Evolutionary conservation across 2,888 invertebrate genomes (phyloP).

Genomic region (Cryptops parisi): DNA sequence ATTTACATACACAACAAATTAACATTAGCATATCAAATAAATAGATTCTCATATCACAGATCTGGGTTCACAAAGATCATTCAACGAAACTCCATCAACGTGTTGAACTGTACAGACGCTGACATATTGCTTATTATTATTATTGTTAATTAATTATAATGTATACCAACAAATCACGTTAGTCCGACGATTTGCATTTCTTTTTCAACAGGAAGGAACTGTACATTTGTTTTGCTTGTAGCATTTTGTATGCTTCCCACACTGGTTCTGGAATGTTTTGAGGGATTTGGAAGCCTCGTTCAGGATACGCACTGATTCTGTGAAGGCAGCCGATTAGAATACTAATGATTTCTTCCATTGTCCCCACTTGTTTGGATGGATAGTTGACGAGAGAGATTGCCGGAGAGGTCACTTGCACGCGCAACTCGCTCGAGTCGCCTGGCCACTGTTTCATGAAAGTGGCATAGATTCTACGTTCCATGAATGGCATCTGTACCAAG

Average conservation of each 20-base stretch:
- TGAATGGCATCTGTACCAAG: constrained; percentile 27
- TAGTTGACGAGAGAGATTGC: constrained; percentile 23
- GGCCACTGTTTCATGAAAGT: constrained; percentile 29
- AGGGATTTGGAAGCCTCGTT: constrained; percentile 24
- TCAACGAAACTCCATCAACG: no score
- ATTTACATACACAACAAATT: no score
- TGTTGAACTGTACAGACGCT: no score
- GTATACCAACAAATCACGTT: no score
- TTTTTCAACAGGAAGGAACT: no score
- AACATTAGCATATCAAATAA: no score
- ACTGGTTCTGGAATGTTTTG: constrained; percentile 23
- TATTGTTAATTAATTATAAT: no score
- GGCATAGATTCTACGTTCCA: constrained; percentile 26
- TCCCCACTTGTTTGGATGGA: constrained; percentile 22
- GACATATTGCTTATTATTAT: no score
- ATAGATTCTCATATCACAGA: no score
- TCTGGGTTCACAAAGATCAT: no score
- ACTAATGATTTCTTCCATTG: constrained; percentile 22
- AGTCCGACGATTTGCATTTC: no score
- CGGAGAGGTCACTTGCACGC: constrained; percentile 25
- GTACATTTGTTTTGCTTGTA: no score
- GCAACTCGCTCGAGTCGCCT: constrained; percentile 15
- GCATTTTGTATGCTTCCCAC: constrained; percentile 11
- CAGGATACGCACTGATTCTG: constrained; percentile 24
- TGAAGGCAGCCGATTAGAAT: constrained; percentile 24